Conservation (phyloP, 2,797 vertebrate species). For the Urophycis tenuis region DNA sequence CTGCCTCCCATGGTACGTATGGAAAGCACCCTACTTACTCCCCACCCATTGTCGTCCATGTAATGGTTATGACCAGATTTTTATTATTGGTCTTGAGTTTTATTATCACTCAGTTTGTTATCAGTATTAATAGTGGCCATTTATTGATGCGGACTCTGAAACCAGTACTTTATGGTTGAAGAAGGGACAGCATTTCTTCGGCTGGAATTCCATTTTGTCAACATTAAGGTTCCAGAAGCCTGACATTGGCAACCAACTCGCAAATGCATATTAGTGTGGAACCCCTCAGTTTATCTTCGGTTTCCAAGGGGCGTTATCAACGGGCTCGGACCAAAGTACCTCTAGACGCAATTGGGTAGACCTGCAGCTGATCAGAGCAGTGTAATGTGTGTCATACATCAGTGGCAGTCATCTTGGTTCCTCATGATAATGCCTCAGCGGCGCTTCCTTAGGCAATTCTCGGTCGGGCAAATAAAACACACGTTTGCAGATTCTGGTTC, state of each 20-base stretch:
- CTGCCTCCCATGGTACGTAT: slow-evolving; percentile 71
- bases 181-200: no score
- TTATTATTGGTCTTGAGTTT: not conserved
- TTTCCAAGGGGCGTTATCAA: no score
- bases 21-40: not conserved
- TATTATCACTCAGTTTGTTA: not conserved
- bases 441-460: no score
- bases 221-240: not conserved
- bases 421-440: not conserved
- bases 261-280: no score
- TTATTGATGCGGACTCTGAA: not conserved
- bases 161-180: not conserved
- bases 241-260: no score
- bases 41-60: not conserved
- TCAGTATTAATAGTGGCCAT: not conserved
- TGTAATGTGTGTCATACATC: no score
- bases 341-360: no score
- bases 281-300: no score
- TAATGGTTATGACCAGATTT: not conserved
- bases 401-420: not conserved
- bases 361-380: not conserved
- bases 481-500: no score
- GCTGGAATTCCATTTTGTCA: no score
- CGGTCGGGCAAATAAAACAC: no score
- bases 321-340: no score